These are phyloP conservation scores for Cephus rjabovi DNA, from an alignment of 2,888 invertebrate genomes.

Conservation along the genomic window DNA sequence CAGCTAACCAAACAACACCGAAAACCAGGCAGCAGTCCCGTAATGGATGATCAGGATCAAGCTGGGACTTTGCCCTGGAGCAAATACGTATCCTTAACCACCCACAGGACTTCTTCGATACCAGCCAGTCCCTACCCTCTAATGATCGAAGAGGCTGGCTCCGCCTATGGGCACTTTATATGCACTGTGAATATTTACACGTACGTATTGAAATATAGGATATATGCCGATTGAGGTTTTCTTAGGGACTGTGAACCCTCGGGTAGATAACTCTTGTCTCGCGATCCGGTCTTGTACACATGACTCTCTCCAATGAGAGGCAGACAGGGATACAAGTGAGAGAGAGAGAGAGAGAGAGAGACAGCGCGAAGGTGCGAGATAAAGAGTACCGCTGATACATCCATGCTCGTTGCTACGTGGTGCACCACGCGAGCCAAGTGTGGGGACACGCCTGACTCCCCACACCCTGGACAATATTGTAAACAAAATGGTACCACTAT, in stretches of 20 bases:
- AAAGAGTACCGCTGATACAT: not conserved
- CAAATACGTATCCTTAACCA: not conserved
- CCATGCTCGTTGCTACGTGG: constrained; percentile 1
- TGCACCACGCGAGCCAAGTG: constrained; percentile 15
- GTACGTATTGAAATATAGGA: not conserved
- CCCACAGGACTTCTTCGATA: not conserved
- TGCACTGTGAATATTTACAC: not conserved
- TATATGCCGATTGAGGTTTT: constrained; percentile 25
- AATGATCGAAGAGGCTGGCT: not conserved
- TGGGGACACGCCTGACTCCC: constrained; percentile 35
- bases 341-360: not conserved
- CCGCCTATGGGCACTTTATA: not conserved
- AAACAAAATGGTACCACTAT: constrained; percentile 66
- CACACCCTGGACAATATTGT: constrained; percentile 63
- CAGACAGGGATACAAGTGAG: constrained; percentile 14
- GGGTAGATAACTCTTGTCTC: constrained; percentile 11
- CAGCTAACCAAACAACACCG: not conserved
- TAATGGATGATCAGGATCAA: not conserved
- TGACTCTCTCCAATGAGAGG: constrained; percentile 19
- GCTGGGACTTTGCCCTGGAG: not conserved
- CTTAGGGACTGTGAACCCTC: constrained; percentile 28
- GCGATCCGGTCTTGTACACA: constrained; percentile 6
- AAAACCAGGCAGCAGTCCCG: not conserved
- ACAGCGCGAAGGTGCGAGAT: not conserved
- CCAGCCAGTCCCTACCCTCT: not conserved